Percentiles rank a stretch among this genome's conserved stretches.
phyloP scores from a whole-genome alignment of 2,888 invertebrate genomes.

The Lochmaea capreae region DNA sequence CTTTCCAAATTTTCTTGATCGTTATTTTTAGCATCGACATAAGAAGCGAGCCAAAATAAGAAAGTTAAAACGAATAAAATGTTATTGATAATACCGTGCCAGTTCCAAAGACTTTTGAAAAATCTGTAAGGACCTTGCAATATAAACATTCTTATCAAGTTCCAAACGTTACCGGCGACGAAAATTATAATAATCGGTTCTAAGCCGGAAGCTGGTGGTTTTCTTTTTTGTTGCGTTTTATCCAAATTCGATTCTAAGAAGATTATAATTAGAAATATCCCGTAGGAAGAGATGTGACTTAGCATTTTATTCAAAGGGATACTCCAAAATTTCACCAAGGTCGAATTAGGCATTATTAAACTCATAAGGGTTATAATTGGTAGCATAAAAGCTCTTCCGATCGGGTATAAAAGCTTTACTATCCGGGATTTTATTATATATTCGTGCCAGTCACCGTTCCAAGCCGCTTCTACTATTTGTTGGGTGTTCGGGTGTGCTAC shows the following conservation, averaged over 20 bases:
- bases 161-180: constrained; percentile 71
- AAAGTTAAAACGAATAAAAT: constrained; percentile 72
- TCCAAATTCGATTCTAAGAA: constrained; percentile 72
- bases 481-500: constrained; percentile 83
- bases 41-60: constrained; percentile 72
- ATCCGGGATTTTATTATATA: constrained; percentile 60
- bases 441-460: constrained; percentile 70
- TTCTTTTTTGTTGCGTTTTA: constrained; percentile 69
- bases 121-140: constrained; percentile 70
- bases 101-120: constrained; percentile 72
- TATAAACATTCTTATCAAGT: constrained; percentile 69
- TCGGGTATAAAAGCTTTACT: constrained; percentile 53
- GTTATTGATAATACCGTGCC: constrained; percentile 73
- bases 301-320: constrained; percentile 80
- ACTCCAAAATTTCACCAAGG: constrained; percentile 68
- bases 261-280: constrained; percentile 74
- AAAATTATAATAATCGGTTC: constrained; percentile 65
- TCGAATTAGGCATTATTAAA: constrained; percentile 65
- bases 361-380: constrained; percentile 66
- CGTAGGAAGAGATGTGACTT: constrained; percentile 74
- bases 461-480: constrained; percentile 74
- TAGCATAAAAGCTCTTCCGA: constrained; percentile 63
- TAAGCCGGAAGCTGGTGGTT: constrained; percentile 71
- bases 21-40: constrained; percentile 66
- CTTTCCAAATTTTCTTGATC: constrained; percentile 69